Evolutionary conservation across 2,888 invertebrate species (phyloP).

Genomic region (Oligia strigilis): DNA sequence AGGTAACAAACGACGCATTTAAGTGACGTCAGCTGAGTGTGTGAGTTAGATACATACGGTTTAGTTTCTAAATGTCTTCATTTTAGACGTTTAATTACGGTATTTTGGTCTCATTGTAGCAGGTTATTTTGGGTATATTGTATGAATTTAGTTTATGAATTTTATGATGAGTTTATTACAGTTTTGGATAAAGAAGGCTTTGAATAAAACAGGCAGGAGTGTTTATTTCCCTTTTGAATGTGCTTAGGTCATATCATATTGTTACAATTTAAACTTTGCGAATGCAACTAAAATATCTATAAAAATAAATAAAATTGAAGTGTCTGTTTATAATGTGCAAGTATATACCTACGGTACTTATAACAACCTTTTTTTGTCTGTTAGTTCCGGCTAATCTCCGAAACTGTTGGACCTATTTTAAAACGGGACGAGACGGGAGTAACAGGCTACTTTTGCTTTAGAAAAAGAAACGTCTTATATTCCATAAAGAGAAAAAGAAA

Average conservation of each 20-base stretch:
- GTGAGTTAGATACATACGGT: slow-evolving; percentile 31
- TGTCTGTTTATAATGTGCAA: no score
- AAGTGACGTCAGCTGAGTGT: slow-evolving; percentile 37
- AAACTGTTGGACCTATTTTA: no score
- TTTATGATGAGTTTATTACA: slow-evolving; percentile 4
- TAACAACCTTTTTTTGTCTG: no score
- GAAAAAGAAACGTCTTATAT: neutral
- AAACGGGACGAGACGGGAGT: no score
- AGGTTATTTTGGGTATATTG: slow-evolving; percentile 1
- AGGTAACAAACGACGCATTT: slow-evolving; percentile 53
- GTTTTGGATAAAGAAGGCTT: neutral
- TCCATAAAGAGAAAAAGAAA: no score
- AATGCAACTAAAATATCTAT: neutral
- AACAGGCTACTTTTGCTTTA: neutral
- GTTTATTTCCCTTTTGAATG: neutral
- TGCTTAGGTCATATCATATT: neutral
- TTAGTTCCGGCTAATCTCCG: no score
- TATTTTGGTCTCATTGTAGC: slow-evolving; percentile 17
- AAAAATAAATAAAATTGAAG: no score
- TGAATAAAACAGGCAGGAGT: neutral
- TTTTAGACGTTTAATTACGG: slow-evolving; percentile 31
- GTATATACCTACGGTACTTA: no score
- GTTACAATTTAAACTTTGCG: neutral
- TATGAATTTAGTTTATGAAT: neutral
- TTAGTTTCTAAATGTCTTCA: slow-evolving; percentile 30